A percentile compares a stretch with the other conserved stretches of the same genome.
Evolutionary conservation across 2,113 vertebrate species (phyloP).

Genomic region (Catagonus wagneri): DNA sequence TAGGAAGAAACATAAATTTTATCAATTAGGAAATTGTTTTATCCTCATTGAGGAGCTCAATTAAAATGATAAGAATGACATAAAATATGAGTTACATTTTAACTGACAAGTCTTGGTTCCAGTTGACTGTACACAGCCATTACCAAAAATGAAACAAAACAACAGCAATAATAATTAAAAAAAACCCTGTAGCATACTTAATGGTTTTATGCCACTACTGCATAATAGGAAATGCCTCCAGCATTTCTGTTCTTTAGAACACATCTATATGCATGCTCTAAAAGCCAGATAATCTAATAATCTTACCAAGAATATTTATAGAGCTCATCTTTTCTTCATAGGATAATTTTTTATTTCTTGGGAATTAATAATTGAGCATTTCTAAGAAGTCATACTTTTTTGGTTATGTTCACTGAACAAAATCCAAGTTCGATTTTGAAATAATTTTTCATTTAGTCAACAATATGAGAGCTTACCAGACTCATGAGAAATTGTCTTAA

Average conservation of each 20-base stretch:
- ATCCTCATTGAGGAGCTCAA: not conserved
- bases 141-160: constrained; percentile 42
- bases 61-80: constrained; percentile 24
- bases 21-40: constrained; percentile 9
- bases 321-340: not conserved
- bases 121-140: not conserved
- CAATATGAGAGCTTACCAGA: constrained; percentile 83
- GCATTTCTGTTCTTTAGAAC: not conserved
- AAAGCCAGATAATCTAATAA: not conserved
- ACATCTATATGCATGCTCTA: not conserved
- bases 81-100: constrained; percentile 49
- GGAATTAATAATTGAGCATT: not conserved
- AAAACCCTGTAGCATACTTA: not conserved
- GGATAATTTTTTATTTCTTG: not conserved
- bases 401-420: constrained; percentile 10
- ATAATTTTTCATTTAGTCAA: not conserved
- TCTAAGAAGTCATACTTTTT: constrained; percentile 38
- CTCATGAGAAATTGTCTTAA: constrained; percentile 88
- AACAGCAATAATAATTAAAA: not conserved
- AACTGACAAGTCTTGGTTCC: not conserved
- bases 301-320: constrained; percentile 36
- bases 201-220: not conserved
- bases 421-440: constrained; percentile 53
- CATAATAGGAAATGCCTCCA: not conserved
- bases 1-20: not conserved